phyloP scores from a whole-genome alignment of 2,113 vertebrate genomes.

The Zosterops pallidus region DNA sequence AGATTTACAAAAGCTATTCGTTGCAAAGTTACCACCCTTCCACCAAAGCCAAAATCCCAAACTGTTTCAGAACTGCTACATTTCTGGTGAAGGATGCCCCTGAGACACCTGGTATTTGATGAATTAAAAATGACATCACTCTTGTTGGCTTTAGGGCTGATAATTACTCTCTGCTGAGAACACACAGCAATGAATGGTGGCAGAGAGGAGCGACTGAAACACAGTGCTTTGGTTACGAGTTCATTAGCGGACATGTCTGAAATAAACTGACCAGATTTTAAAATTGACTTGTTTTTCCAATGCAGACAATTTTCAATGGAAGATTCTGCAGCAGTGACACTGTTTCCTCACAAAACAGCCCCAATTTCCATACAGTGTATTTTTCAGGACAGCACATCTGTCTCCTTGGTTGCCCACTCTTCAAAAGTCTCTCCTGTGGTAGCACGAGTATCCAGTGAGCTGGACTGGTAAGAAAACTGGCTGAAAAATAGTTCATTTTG shows the following conservation, averaged over 20 bases:
- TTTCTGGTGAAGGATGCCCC: constrained; percentile 14
- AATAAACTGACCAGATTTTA: background rate
- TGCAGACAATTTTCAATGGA: background rate
- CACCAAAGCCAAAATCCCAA: constrained; percentile 3
- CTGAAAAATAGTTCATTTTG: background rate
- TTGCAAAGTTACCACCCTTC: background rate
- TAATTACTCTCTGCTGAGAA: constrained; percentile 29
- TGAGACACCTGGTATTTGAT: constrained; percentile 19
- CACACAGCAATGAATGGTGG: background rate
- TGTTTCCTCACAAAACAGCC: background rate
- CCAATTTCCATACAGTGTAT: background rate
- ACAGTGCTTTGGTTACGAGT: background rate
- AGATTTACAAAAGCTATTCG: constrained; percentile 5
- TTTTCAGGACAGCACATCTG: background rate
- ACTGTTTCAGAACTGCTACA: background rate
- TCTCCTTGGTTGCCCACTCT: background rate
- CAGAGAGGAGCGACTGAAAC: background rate
- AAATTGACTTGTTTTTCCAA: background rate
- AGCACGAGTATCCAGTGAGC: fast-evolving
- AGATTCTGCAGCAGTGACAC: background rate
- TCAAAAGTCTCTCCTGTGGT: background rate
- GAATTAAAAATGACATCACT: constrained; percentile 41
- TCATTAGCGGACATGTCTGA: background rate
- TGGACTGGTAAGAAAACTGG: background rate
- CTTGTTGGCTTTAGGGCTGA: constrained; percentile 9